phyloP scores from a whole-genome alignment of 2,113 vertebrate genomes.

The Plotosus lineatus region DNA sequence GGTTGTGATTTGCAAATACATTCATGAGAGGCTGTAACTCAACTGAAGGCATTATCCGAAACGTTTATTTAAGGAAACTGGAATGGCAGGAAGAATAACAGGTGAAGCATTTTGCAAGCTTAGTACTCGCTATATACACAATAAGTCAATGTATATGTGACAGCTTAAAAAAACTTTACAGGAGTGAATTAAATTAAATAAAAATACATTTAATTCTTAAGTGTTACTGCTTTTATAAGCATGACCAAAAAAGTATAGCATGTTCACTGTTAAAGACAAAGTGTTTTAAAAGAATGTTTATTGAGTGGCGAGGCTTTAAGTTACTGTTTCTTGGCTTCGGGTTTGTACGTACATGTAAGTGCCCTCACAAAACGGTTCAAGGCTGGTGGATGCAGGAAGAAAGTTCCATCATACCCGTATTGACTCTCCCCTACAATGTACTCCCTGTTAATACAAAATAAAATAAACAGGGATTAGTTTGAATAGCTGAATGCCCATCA shows the following conservation, averaged over 20 bases:
- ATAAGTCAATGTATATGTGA: not conserved
- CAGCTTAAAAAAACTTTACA: not conserved
- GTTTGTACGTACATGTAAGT: conserved; percentile 73
- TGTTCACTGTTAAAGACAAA: not conserved
- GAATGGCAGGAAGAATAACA: not conserved
- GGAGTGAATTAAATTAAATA: not conserved
- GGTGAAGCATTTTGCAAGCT: not conserved
- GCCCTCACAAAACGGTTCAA: conserved; percentile 74
- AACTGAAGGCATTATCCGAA: not conserved
- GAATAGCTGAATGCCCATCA: not conserved
- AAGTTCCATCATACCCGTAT: conserved; percentile 63
- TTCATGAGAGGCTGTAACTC: not conserved
- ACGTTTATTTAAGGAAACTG: not conserved
- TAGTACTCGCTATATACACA: not conserved
- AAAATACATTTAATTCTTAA: not conserved
- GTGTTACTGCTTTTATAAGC: not conserved
- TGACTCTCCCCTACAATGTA: conserved; percentile 75
- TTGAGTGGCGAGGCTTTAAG: not conserved
- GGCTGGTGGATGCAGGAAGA: conserved; percentile 68
- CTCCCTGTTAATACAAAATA: conserved; percentile 67
- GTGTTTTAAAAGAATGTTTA: not conserved
- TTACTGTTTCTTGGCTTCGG: not conserved
- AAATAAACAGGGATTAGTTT: not conserved
- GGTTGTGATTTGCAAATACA: conserved; percentile 1
- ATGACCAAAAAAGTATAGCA: not conserved